phyloP scores from a whole-genome alignment of 2,113 vertebrate species.

The Natator depressus region DNA sequence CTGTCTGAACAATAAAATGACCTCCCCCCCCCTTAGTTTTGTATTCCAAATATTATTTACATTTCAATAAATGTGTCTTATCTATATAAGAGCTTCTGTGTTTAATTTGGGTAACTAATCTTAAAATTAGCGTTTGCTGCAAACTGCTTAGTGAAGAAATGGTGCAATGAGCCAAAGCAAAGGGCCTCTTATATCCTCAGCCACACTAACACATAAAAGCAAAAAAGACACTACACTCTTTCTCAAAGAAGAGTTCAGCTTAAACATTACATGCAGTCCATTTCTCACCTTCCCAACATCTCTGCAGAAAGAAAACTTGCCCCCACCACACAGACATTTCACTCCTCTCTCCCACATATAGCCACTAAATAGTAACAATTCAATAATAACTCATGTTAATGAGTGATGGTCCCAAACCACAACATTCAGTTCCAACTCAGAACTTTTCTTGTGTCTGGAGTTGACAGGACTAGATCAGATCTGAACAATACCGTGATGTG shows the following conservation, averaged over 20 bases:
- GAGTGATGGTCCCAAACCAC: not conserved
- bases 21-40: not conserved
- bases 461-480: not conserved
- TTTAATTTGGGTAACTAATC: not conserved
- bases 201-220: not conserved
- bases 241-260: not conserved
- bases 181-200: not conserved
- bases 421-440: not conserved
- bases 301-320: not conserved
- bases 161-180: not conserved
- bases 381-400: not conserved
- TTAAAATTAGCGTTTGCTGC: not conserved
- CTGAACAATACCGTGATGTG: not conserved
- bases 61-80: too few relatives aligned
- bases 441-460: not conserved
- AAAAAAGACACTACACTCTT: not conserved
- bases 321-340: not conserved
- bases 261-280: not conserved
- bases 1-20: not conserved
- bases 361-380: not conserved
- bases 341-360: not conserved
- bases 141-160: not conserved
- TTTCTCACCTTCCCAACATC: slow-evolving; percentile 50
- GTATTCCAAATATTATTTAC: not conserved
- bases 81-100: not conserved